A percentile compares a stretch with the other conserved stretches of the same genome.
These are phyloP conservation scores for Ctenopoma kingsleyae DNA, from an alignment of 2,797 vertebrate genomes.

Conservation along the genomic window DNA sequence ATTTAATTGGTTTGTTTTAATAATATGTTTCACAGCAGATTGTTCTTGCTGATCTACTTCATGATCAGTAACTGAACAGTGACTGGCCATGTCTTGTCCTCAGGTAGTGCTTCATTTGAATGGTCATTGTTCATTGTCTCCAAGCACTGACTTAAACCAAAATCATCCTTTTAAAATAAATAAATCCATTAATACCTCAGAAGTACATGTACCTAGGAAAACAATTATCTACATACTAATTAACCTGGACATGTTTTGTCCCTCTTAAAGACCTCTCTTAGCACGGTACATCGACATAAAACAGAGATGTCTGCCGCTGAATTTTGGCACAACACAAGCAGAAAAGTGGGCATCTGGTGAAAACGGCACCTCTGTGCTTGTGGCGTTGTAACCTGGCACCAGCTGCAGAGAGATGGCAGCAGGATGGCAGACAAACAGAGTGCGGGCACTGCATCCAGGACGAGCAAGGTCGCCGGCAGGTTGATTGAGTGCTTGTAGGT, in stretches of 20 bases:
- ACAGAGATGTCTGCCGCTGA: slow-evolving; percentile 28
- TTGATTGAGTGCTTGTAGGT: slow-evolving; percentile 83
- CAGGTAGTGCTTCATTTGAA: not conserved
- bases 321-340: slow-evolving; percentile 32
- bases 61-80: not conserved
- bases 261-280: slow-evolving; percentile 32
- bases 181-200: slow-evolving; percentile 6
- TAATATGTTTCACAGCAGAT: not conserved
- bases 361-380: slow-evolving; percentile 58
- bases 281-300: slow-evolving; percentile 19
- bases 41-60: not conserved
- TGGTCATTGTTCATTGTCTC: slow-evolving; percentile 2
- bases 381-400: slow-evolving; percentile 66
- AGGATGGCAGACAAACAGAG: slow-evolving; percentile 60
- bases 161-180: not conserved
- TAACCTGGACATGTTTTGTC: slow-evolving; percentile 36
- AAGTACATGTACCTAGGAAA: slow-evolving; percentile 17
- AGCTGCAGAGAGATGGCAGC: slow-evolving; percentile 55
- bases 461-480: slow-evolving; percentile 81
- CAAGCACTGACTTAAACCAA: not conserved
- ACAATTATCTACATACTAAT: slow-evolving; percentile 22
- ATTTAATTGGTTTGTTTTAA: not conserved
- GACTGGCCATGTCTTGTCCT: not conserved
- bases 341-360: slow-evolving; percentile 62
- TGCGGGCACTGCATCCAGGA: slow-evolving; percentile 76